phyloP scores from a whole-genome alignment of 23 tunicate species.

The Ciona savignyi region DNA sequence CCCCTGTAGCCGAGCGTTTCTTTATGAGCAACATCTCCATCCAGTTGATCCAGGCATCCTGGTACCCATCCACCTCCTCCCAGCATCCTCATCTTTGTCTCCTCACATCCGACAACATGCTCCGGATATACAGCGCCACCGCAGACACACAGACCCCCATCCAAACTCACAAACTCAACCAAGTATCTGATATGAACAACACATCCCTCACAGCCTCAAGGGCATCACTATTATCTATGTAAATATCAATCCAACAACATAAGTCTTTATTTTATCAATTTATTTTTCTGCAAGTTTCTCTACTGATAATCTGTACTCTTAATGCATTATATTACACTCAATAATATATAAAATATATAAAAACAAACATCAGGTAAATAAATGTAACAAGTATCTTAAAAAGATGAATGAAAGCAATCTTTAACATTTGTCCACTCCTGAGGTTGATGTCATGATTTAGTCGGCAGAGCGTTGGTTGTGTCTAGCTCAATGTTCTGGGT shows the following conservation, averaged over 20 bases:
- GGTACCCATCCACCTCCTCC: constrained; percentile 66
- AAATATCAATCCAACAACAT: neutral
- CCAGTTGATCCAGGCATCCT: constrained; percentile 71
- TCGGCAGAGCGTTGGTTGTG: too few relatives aligned
- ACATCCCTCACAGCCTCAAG: constrained; percentile 35
- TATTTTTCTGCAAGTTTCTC: too few relatives aligned
- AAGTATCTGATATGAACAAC: constrained; percentile 14
- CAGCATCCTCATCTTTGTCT: constrained; percentile 38
- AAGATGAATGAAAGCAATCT: too few relatives aligned
- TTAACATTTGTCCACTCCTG: too few relatives aligned
- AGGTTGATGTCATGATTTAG: too few relatives aligned
- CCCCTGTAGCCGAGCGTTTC: constrained; percentile 74
- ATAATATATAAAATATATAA: too few relatives aligned
- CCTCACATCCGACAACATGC: constrained; percentile 64
- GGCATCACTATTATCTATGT: constrained; percentile 41
- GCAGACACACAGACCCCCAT: constrained; percentile 61
- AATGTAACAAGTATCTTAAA: too few relatives aligned
- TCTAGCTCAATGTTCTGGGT: too few relatives aligned
- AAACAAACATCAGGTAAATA: too few relatives aligned
- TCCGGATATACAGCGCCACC: constrained; percentile 42
- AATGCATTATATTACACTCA: too few relatives aligned
- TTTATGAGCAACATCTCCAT: constrained; percentile 66
- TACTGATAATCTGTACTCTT: too few relatives aligned
- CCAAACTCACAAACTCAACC: constrained; percentile 50
- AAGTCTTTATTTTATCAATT: neutral